Evolutionary conservation across 2,888 invertebrate species (phyloP).

Genomic region (Agriopis leucophaearia): DNA sequence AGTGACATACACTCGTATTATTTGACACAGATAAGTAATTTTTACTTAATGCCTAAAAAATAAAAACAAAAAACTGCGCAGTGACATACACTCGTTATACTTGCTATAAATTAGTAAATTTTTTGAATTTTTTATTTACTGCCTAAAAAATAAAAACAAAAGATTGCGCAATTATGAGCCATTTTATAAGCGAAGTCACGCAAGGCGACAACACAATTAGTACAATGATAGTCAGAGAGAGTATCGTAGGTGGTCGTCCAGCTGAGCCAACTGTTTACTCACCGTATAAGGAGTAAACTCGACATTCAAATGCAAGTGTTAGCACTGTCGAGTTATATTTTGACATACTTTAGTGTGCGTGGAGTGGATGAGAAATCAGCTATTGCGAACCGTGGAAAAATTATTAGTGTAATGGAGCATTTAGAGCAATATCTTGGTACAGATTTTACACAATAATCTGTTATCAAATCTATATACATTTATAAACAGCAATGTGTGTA

Average conservation of each 20-base stretch:
- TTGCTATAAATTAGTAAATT: no score
- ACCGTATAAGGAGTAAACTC: conserved; percentile 29
- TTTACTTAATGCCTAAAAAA: no score
- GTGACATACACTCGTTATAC: no score
- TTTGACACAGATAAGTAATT: no score
- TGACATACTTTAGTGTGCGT: conserved; percentile 29
- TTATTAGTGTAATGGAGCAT: conserved; percentile 8
- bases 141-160: no score
- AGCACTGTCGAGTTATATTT: conserved; percentile 26
- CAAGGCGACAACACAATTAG: conserved; percentile 5
- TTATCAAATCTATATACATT: background rate
- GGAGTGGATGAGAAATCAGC: conserved; percentile 31
- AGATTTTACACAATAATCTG: background rate
- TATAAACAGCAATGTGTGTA: no score
- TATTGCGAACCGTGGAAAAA: conserved; percentile 17
- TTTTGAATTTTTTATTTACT: no score
- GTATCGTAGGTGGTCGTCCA: conserved; percentile 35
- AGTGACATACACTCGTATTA: no score
- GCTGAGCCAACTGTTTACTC: conserved; percentile 36
- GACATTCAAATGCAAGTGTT: conserved; percentile 24
- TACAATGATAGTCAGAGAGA: conserved; percentile 19
- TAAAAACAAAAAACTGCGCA: no score
- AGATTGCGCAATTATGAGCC: background rate
- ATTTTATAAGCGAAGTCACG: background rate
- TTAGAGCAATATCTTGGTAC: background rate